Base-by-base conservation (phyloP, 64 coral and sea anemone species). In the Montipora efflorescens region DNA sequence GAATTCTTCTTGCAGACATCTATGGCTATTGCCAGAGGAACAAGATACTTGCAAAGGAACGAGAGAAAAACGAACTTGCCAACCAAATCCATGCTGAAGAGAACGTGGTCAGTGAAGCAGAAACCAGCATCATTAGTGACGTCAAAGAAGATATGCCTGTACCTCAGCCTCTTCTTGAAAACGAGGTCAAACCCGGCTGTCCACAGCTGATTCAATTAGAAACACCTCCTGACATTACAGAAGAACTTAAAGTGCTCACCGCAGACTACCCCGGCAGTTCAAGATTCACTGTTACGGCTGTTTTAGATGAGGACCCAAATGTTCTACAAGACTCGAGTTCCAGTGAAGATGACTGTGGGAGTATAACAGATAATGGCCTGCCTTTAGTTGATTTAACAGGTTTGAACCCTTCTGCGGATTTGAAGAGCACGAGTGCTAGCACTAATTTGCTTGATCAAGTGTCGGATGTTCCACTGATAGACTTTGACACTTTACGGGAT, bases 21-120 rank as follows among this genome's bases (percentile, higher is more conserved):
- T 98, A 98, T 77, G 81, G 96, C 89, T 98, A 95, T 49, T 98
- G 96, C 59, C 96, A 98, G 79, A 83, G 96, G 75, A 98, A 98
- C 83, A 98, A 98, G 58, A 67, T 76, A 11, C 74, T 87, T 23
- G 81, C 90, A 0, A 91, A 90, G 53, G 90, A 95, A 11, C 77
- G 76, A 4, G 94, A 95, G 62, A 49, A 87, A 14, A 87, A 90
- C 80, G 90, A 95, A 76, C 64, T 72, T 19, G 74, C 90, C 15
- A 88, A 67, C 28, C 52, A 92, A 75, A 92, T 90, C 57, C 90
- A 95, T 21, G 87, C 61, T 52, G 94, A 95, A 48, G 94, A 92
- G 8, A 89, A 85, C 87, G 78, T 61, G 67, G 66, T 59, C 18
- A 95, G 94, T 81, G 94, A 95, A 95, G 57, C 90, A 3, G 94